Conservation (phyloP, 1,140 invertebrate species). For the Drosophila grimshawi region DNA sequence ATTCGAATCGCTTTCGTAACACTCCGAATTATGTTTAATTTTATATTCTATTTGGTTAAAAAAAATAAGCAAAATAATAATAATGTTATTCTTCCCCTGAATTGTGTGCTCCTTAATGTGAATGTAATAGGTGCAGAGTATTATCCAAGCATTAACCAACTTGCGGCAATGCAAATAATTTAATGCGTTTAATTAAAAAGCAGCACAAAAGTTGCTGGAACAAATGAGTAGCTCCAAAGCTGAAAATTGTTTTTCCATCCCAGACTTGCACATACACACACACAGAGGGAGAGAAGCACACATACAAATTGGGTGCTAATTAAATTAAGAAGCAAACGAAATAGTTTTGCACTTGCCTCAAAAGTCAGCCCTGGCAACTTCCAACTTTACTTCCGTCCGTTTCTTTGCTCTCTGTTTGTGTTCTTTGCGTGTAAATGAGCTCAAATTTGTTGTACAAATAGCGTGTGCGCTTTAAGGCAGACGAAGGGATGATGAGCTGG, state of each 20-base stretch:
- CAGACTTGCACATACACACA: constrained; percentile 28
- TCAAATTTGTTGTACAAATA: constrained; percentile 76
- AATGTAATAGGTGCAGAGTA: not conserved
- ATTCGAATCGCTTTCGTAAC: too few relatives aligned
- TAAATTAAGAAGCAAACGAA: constrained; percentile 73
- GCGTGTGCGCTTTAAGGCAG: constrained; percentile 28
- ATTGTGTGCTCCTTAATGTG: not conserved
- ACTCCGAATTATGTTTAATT: too few relatives aligned
- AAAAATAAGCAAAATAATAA: too few relatives aligned
- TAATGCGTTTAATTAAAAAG: constrained; percentile 74
- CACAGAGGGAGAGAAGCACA: constrained; percentile 14
- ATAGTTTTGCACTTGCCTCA: constrained; percentile 63
- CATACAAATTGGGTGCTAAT: constrained; percentile 65
- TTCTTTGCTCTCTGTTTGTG: constrained; percentile 27
- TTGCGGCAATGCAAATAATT: constrained; percentile 58
- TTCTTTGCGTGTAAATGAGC: constrained; percentile 73
- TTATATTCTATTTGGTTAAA: too few relatives aligned
- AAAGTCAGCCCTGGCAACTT: constrained; percentile 47
- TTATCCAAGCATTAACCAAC: constrained; percentile 2
- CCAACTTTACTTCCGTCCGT: constrained; percentile 20
- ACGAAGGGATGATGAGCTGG: not conserved
- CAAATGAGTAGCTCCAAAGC: constrained; percentile 49
- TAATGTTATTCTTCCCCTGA: too few relatives aligned
- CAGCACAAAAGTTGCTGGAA: constrained; percentile 41
- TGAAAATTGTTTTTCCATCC: constrained; percentile 57